phyloP scores from a whole-genome alignment of 2,113 vertebrate genomes.

The Anthoscopus minutus region DNA sequence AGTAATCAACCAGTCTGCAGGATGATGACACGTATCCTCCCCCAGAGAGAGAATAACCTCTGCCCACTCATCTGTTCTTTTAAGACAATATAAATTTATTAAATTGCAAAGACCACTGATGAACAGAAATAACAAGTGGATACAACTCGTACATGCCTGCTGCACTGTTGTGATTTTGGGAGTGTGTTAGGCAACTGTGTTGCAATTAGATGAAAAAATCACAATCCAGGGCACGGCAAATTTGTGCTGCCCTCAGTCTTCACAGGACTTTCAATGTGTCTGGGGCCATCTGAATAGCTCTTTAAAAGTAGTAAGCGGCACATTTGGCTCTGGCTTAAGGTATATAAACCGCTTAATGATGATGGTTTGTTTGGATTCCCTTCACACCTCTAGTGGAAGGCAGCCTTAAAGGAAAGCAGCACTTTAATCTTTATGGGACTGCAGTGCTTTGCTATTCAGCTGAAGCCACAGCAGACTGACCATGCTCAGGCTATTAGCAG shows the following conservation, averaged over 20 bases:
- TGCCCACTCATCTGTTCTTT: neutral
- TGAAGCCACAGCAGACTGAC: neutral
- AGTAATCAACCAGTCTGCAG: neutral
- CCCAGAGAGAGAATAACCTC: neutral
- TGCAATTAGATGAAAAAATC: neutral
- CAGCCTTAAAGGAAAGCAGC: neutral
- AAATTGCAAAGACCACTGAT: neutral
- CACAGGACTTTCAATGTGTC: neutral
- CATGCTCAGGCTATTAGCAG: neutral
- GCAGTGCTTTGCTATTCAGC: neutral
- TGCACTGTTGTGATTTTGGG: neutral
- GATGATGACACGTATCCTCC: neutral
- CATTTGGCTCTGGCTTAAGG: neutral
- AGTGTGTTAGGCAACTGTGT: neutral
- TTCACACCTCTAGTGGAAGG: neutral
- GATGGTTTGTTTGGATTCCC: neutral
- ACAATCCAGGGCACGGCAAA: neutral
- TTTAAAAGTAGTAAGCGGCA: neutral
- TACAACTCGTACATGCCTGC: rapidly evolving
- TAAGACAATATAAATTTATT: neutral
- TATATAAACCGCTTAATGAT: neutral
- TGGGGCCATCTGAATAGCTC: neutral
- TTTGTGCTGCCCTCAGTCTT: neutral
- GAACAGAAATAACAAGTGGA: neutral
- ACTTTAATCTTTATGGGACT: neutral